Evolutionary conservation across 2,888 invertebrate genomes (phyloP).

Genomic region (Anodontia alba): DNA sequence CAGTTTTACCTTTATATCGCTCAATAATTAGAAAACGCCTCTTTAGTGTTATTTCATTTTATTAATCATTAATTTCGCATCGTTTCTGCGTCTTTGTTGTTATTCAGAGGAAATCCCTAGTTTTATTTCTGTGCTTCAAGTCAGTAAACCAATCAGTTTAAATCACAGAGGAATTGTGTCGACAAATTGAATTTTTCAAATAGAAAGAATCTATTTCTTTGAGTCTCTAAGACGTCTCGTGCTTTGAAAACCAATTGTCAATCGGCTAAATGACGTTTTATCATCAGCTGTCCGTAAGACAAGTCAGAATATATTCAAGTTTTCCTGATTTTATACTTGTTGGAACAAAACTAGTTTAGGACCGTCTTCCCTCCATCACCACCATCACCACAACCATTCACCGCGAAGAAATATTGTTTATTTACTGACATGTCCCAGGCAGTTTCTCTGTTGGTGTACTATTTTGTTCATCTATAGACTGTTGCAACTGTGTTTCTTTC

Average conservation of each 20-base stretch:
- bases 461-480: no score
- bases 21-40: not conserved
- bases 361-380: no score
- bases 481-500: no score
- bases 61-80: conserved; percentile 10
- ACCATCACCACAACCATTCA: no score
- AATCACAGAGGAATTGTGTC: conserved; percentile 16
- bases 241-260: conserved; percentile 13
- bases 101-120: conserved; percentile 9
- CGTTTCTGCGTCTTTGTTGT: conserved; percentile 1
- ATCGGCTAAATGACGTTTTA: not conserved
- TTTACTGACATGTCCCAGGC: no score
- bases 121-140: conserved; percentile 12
- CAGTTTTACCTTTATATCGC: not conserved
- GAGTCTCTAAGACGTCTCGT: conserved; percentile 9
- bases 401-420: no score
- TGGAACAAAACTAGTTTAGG: no score
- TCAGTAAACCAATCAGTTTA: conserved; percentile 14
- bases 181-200: conserved; percentile 21
- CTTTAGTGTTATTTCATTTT: conserved; percentile 13
- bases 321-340: no score
- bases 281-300: not conserved
- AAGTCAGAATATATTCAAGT: not conserved
- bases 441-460: no score
- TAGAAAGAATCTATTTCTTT: conserved; percentile 15